Base-by-base conservation (phyloP, 2,797 vertebrate genomes). In the Echeneis naucrates region DNA sequence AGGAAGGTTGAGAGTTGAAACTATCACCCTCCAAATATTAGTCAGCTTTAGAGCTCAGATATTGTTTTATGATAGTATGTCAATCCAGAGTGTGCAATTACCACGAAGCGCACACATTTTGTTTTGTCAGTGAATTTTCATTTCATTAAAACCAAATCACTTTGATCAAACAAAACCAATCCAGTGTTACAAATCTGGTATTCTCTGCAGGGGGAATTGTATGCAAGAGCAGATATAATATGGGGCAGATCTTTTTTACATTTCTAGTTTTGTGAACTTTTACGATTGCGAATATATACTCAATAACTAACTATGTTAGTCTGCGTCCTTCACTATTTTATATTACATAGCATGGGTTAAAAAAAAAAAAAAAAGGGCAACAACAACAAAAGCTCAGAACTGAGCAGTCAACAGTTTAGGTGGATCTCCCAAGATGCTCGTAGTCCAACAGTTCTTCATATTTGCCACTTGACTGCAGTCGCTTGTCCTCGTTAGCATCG, bases 401-500 rank as follows among this genome's bases (percentile, higher is more conserved):
- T 12, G 16, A 44, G 14, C 55, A 19, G 30, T 33, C 23, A 4
- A 16, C 60, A 24, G 27, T 27, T 26, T 33, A 24, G 23, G 8
- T 32, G 17, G 55, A n/a, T 47, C 38, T 19, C 62, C 17, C 30
- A 44, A 19, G n/a, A 45, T 13, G 32, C 66, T 75, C n/a, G 23
- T 77, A 70, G 78, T 75, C 40, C 56, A 48, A 81, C 85, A 81
- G 77, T 66, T 68, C 55, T 64, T 61, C 67, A 55, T 77, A 68
- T 57, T 85, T 59, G 67, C 60, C 57, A 67, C 62, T 50, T 53
- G 77, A 80, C 67, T 37, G 40, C 74, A 58, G 54, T 30, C 53
- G 61, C 82, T 82, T 72, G 81, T 85, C 51, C 87, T 89, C 77
- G 88, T 90, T 78, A 81, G 75, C 68, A 54, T 52, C 16, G 10